Conservation (phyloP, 2,888 invertebrate species). For the Phortica okadai region DNA sequence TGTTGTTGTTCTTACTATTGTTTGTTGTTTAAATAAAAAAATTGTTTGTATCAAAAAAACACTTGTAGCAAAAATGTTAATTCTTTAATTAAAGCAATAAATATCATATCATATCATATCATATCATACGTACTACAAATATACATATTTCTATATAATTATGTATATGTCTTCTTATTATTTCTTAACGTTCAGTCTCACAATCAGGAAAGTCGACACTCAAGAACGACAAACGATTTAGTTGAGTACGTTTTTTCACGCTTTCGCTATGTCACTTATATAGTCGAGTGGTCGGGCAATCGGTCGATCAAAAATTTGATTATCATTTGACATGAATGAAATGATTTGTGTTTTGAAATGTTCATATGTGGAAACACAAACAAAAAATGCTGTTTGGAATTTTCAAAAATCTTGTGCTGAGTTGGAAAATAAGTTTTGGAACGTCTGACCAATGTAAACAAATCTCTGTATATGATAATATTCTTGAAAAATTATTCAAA, state of each 20-base stretch:
- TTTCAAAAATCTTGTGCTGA: neutral
- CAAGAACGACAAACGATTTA: neutral
- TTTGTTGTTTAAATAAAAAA: constrained; percentile 10
- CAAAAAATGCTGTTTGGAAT: neutral
- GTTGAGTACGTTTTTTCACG: too few relatives aligned
- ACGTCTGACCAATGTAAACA: too few relatives aligned
- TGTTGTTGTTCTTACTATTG: neutral
- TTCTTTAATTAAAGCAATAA: constrained; percentile 6
- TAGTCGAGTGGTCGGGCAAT: neutral
- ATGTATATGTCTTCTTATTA: constrained; percentile 56
- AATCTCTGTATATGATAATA: too few relatives aligned
- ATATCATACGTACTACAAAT: neutral
- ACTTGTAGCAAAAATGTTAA: constrained; percentile 5
- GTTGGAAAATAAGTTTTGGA: too few relatives aligned
- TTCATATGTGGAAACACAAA: neutral
- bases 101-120: constrained; percentile 8
- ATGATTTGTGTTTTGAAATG: neutral
- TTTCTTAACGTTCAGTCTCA: constrained; percentile 63
- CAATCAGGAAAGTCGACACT: constrained; percentile 62
- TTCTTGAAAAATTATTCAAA: too few relatives aligned
- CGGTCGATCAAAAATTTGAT: neutral
- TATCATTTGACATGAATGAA: neutral
- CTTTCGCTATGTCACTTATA: too few relatives aligned
- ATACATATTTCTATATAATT: neutral
- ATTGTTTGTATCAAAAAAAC: constrained; percentile 15